Percentiles rank a stretch among this genome's conserved stretches.
These are phyloP conservation scores for Chrysocyon brachyurus DNA, from an alignment of 2,797 vertebrate species.

Conservation along the genomic window DNA sequence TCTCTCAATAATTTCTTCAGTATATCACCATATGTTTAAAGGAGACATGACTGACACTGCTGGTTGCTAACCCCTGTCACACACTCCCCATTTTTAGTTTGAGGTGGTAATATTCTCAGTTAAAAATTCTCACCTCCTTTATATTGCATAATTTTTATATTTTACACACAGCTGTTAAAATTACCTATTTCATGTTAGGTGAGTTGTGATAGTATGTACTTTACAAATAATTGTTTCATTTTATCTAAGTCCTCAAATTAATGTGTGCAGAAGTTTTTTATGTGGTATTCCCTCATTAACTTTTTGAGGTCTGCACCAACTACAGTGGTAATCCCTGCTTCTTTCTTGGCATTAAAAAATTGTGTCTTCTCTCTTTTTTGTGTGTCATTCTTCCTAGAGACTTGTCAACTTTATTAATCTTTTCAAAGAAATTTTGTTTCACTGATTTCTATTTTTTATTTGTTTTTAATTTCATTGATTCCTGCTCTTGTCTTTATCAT, in stretches of 20 bases:
- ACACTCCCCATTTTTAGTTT: background rate
- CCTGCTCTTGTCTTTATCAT: background rate
- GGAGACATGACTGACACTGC: background rate
- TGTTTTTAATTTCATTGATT: background rate
- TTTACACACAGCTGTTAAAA: background rate
- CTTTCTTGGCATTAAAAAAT: background rate
- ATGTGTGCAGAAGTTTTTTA: background rate
- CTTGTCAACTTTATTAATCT: background rate
- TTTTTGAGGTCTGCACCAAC: background rate
- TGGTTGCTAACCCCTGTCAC: background rate
- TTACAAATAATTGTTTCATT: background rate
- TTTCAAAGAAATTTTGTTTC: background rate
- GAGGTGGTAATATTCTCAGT: background rate
- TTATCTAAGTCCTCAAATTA: background rate
- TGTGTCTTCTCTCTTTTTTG: background rate
- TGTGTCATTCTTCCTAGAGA: background rate
- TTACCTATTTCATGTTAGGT: background rate
- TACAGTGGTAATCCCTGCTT: background rate
- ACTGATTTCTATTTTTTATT: background rate
- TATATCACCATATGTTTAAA: background rate
- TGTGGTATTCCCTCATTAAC: background rate
- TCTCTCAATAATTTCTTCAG: background rate
- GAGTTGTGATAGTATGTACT: background rate
- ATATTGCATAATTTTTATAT: background rate
- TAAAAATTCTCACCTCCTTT: background rate